Percentiles rank a stretch among this genome's conserved stretches.
These are phyloP conservation scores for Leptopilina syphax DNA, from an alignment of 2,888 invertebrate species.

Conservation along the genomic window DNA sequence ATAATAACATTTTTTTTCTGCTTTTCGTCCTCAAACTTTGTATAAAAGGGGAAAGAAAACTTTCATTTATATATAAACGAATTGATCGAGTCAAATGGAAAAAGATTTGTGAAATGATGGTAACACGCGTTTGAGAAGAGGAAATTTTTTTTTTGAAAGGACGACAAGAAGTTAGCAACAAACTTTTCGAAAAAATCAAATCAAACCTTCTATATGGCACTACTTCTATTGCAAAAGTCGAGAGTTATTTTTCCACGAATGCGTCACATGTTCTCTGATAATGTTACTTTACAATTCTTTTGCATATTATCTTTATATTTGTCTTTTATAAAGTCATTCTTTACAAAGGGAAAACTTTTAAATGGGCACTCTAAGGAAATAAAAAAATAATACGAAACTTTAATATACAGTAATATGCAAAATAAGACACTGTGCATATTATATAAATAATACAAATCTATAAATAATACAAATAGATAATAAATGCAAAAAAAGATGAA, in stretches of 20 bases:
- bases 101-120: conserved; percentile 11
- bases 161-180: conserved; percentile 8
- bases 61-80: no score
- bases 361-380: background rate
- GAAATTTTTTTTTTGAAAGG: background rate
- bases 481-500: no score
- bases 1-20: no score
- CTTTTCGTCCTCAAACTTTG: no score
- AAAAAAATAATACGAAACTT: no score
- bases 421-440: no score
- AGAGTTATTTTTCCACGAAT: background rate
- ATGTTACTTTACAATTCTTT: background rate
- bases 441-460: no score
- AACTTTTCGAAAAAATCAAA: conserved; percentile 23
- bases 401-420: no score
- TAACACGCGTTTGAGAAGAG: conserved; percentile 18
- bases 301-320: background rate
- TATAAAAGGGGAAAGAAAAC: no score
- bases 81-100: conserved; percentile 2
- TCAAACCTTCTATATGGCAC: conserved; percentile 3
- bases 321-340: background rate
- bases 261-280: background rate
- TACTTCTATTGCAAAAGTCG: background rate
- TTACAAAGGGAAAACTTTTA: background rate
- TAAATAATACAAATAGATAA: no score